These are phyloP conservation scores for Ornithoptera alexandrae DNA, from an alignment of 2,888 invertebrate species.

Conservation along the genomic window DNA sequence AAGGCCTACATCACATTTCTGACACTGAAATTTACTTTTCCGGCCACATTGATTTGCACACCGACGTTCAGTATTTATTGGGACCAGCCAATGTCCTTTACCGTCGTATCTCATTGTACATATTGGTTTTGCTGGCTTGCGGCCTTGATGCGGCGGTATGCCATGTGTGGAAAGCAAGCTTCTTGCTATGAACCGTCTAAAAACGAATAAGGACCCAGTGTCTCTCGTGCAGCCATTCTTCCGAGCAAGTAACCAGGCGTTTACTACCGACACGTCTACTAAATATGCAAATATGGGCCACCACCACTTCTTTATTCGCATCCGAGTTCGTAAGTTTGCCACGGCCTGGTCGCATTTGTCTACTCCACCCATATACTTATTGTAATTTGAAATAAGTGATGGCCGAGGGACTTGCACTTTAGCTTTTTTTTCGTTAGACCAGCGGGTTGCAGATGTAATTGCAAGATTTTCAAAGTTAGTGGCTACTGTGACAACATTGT, in stretches of 20 bases:
- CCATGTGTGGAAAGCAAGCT: too few relatives aligned
- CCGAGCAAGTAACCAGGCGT: conserved; percentile 14
- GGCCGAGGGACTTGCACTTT: conserved; percentile 25
- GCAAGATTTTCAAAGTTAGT: conserved; percentile 26
- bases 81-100: too few relatives aligned
- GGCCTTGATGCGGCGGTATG: too few relatives aligned
- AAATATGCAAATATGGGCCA: conserved; percentile 28
- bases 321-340: conserved; percentile 23
- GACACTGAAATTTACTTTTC: too few relatives aligned
- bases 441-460: conserved; percentile 21
- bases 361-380: conserved; percentile 31
- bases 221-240: conserved; percentile 9
- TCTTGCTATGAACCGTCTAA: conserved; percentile 7
- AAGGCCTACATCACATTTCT: too few relatives aligned
- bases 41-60: too few relatives aligned
- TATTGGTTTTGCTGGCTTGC: too few relatives aligned
- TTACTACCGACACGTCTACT: conserved; percentile 29
- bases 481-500: conserved; percentile 30
- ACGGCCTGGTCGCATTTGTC: conserved; percentile 29
- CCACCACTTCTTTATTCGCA: conserved; percentile 20
- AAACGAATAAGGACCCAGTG: conserved; percentile 27
- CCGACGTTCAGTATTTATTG: too few relatives aligned
- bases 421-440: conserved; percentile 25
- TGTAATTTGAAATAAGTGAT: conserved; percentile 31
- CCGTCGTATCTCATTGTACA: too few relatives aligned